Conservation (phyloP, 2,797 vertebrate species). For the Oreochromis grahami region DNA sequence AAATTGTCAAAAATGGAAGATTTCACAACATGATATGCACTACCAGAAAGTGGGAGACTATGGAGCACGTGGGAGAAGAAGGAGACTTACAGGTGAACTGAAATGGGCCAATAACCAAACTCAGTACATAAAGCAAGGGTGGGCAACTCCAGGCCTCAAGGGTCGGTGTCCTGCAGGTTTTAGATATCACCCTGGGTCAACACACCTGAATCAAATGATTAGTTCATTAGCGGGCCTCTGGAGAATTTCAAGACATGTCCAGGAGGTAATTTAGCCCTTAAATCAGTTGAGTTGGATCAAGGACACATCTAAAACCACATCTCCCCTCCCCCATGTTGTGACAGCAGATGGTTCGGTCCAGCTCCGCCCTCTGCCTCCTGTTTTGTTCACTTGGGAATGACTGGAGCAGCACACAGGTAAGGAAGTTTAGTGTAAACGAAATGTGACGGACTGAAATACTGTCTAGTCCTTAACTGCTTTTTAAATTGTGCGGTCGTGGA, state of each 20-base stretch:
- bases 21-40: neutral
- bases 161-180: rapidly evolving
- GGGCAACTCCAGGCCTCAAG: neutral
- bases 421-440: neutral
- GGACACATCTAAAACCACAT: neutral
- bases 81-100: neutral
- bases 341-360: neutral
- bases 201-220: neutral
- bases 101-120: neutral
- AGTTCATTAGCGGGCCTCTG: rapidly evolving
- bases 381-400: neutral
- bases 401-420: neutral
- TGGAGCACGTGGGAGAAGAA: neutral
- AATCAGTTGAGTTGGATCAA: neutral
- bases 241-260: neutral
- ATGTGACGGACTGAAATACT: neutral
- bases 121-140: neutral
- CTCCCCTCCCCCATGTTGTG: neutral
- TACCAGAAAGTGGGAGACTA: neutral
- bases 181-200: rapidly evolving
- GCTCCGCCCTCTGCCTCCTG: neutral
- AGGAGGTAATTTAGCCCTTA: neutral
- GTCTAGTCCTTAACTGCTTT: neutral
- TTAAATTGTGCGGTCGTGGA: neutral
- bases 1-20: neutral